Percentiles rank a stretch among this genome's conserved stretches.
These are phyloP conservation scores for Argyra leucocephala DNA, from an alignment of 2,888 invertebrate genomes.

Conservation along the genomic window DNA sequence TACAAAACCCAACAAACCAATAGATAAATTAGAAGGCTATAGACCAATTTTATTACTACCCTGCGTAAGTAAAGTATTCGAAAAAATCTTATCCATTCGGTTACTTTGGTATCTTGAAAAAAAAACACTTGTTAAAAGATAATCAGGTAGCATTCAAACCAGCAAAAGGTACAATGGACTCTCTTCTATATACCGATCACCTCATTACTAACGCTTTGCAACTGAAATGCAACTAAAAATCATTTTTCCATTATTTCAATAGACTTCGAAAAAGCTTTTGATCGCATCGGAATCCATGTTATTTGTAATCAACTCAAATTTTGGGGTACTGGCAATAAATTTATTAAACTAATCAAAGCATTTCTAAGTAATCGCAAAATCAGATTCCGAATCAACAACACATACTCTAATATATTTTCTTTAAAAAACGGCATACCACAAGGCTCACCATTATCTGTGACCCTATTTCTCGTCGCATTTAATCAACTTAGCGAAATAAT, in stretches of 20 bases:
- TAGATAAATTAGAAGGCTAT: background rate
- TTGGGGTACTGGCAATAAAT: no score
- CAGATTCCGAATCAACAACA: no score
- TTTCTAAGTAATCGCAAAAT: no score
- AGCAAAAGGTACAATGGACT: background rate
- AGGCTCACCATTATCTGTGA: background rate
- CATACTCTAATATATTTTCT: no score
- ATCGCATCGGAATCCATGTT: background rate
- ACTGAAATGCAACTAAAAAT: constrained; percentile 2
- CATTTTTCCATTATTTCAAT: constrained; percentile 7
- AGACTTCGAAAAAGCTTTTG: constrained; percentile 1
- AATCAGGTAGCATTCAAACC: background rate
- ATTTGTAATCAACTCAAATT: no score
- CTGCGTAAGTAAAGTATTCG: background rate
- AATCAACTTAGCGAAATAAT: background rate
- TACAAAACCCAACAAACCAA: background rate
- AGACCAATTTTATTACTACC: background rate
- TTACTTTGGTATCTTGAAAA: background rate
- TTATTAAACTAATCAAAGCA: no score
- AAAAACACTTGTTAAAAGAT: background rate
- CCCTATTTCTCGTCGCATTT: background rate
- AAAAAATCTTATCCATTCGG: background rate
- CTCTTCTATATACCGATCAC: background rate
- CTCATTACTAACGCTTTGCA: background rate
- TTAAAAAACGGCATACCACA: no score